Evolutionary conservation across 1,140 invertebrate genomes (phyloP).

Genomic region (Antheraea mylitta): DNA sequence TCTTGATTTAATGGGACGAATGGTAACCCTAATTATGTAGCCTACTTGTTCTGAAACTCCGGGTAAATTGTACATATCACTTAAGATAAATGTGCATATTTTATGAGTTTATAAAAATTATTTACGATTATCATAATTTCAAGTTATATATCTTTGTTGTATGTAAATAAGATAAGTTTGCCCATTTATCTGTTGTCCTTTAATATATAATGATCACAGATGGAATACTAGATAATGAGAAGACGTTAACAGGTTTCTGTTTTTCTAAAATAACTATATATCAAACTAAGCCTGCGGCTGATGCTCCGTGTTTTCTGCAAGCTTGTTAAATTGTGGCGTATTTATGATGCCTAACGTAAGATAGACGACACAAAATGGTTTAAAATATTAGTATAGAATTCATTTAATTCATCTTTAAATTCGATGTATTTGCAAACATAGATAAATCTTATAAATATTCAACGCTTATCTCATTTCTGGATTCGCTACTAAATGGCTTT

Average conservation of each 20-base stretch:
- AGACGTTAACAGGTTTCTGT: not conserved
- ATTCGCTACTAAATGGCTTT: too few relatives aligned
- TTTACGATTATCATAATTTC: too few relatives aligned
- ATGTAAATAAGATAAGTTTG: too few relatives aligned
- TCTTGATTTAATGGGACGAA: too few relatives aligned
- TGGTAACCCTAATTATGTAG: too few relatives aligned
- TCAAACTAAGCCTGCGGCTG: not conserved
- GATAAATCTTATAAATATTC: not conserved
- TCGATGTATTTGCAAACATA: not conserved
- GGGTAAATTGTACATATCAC: too few relatives aligned
- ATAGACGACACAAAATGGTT: not conserved
- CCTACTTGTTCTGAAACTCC: too few relatives aligned
- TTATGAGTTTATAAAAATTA: too few relatives aligned
- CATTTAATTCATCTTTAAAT: not conserved
- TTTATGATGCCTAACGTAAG: not conserved
- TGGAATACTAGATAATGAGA: not conserved
- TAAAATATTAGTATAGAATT: not conserved
- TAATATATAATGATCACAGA: not conserved
- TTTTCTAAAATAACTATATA: conserved; percentile 15
- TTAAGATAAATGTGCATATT: too few relatives aligned
- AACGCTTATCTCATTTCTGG: too few relatives aligned
- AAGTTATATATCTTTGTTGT: too few relatives aligned
- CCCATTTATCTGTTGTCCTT: not conserved
- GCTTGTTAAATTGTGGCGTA: conserved; percentile 4
- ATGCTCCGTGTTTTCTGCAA: not conserved